Evolutionary conservation across 2,797 vertebrate species (phyloP), one percentile per base, ranked within the genome.

Genomic region (Enoplosus armatus): DNA sequence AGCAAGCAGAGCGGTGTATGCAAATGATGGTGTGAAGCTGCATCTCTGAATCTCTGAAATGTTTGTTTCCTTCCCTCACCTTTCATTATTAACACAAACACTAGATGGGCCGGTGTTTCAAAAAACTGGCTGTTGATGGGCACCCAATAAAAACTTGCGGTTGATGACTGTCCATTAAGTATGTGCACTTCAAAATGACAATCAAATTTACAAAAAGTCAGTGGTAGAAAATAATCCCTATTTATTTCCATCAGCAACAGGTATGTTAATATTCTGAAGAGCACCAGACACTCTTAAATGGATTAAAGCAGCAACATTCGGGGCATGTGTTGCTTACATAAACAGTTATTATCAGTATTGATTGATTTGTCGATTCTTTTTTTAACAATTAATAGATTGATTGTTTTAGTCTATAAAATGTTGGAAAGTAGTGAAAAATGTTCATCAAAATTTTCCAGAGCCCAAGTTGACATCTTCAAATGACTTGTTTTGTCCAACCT

Each of bases 1-100:
- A 74, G 64, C 39, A 65, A 79, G 60, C 48, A 53, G 45, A 63
- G 73, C 16, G 24, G 48, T 68, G 37, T 75, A 41, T 48, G 47
- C 68, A 26, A 79, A 75, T 62, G n/a, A 71, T 24, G 0, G 63
- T 6, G 62, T n/a, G 31, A 24, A 43, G 56, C 33, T 68, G 70
- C 67, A 65, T 39, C 43, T 43, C 60, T 75, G 48, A 50, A 29
- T 63, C 29, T 11, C 3, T 10, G 12, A 56, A 58, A 35, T 1
- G 16, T 33, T 14, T 6, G 1, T 41, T 60, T 45, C 24, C 6
- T 70, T 15, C 41, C 26, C 20, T 29, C 11, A 27, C 20, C 39
- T 72, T 68, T 75, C 8, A 62, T 51, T 61, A 27, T 3, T 37
- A 61, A 56, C 18, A 43, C 20, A 14, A 55, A 45, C n/a, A 41